Evolutionary conservation across 2,113 vertebrate genomes (phyloP).

Genomic region (Microcebus lehilahytsara): DNA sequence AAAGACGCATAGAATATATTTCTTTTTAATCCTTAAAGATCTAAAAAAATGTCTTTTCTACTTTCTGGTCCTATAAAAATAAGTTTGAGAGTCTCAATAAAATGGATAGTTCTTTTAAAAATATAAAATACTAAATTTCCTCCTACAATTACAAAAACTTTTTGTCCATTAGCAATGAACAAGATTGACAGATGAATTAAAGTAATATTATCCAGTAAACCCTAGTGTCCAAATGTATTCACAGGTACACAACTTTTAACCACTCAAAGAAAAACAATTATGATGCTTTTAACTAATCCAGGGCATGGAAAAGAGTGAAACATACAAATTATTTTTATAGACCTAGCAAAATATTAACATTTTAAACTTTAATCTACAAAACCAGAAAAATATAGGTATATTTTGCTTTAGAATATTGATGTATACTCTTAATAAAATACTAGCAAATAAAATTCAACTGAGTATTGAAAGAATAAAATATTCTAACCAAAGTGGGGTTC

Average conservation of each 20-base stretch:
- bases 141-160: background rate
- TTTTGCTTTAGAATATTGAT: background rate
- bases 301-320: background rate
- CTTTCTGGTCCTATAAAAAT: background rate
- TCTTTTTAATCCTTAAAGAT: background rate
- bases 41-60: background rate
- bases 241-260: background rate
- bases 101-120: background rate
- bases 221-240: background rate
- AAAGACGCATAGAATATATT: background rate
- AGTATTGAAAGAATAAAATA: background rate
- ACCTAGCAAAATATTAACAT: background rate
- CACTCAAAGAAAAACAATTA: background rate
- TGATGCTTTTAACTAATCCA: background rate
- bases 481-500: background rate
- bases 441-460: background rate
- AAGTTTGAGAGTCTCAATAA: background rate
- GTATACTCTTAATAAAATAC: background rate
- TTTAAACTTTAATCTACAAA: background rate
- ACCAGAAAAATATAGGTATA: background rate
- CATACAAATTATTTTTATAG: background rate
- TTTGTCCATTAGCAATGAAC: background rate
- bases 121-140: background rate
- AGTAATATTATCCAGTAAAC: background rate
- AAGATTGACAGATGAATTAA: background rate